phyloP scores from a whole-genome alignment of 2,113 vertebrate species.

The Taurulus bubalis region DNA sequence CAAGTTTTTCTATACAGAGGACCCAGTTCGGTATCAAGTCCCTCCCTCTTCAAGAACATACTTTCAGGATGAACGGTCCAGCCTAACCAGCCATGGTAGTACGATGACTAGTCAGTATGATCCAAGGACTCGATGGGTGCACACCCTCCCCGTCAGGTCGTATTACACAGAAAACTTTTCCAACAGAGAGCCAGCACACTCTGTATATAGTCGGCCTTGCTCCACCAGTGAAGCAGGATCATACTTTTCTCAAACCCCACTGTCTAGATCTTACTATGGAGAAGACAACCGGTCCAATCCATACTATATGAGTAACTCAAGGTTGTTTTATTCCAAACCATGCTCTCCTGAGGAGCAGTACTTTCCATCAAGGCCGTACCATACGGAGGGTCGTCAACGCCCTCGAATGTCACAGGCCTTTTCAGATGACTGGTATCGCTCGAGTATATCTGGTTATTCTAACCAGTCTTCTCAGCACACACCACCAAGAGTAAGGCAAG shows the following conservation, averaged over 20 bases:
- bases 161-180: constrained; percentile 77
- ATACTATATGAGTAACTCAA: constrained; percentile 73
- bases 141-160: constrained; percentile 81
- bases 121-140: constrained; percentile 82
- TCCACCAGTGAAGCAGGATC: constrained; percentile 82
- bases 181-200: constrained; percentile 71
- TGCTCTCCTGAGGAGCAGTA: constrained; percentile 87
- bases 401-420: constrained; percentile 84
- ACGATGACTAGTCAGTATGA: constrained; percentile 82
- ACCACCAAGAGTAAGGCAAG: constrained; percentile 77
- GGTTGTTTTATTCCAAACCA: constrained; percentile 86
- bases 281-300: constrained; percentile 84
- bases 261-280: constrained; percentile 75
- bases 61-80: constrained; percentile 84
- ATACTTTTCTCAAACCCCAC: constrained; percentile 85
- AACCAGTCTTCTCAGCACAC: constrained; percentile 85
- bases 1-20: constrained; percentile 92
- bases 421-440: constrained; percentile 89
- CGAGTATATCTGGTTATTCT: constrained; percentile 81
- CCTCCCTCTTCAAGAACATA: constrained; percentile 81
- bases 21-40: constrained; percentile 82
- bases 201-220: constrained; percentile 79
- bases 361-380: constrained; percentile 77
- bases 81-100: constrained; percentile 82
- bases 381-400: constrained; percentile 81